Evolutionary conservation across 2,888 invertebrate genomes (phyloP).

Genomic region (Lucinisca nassula): DNA sequence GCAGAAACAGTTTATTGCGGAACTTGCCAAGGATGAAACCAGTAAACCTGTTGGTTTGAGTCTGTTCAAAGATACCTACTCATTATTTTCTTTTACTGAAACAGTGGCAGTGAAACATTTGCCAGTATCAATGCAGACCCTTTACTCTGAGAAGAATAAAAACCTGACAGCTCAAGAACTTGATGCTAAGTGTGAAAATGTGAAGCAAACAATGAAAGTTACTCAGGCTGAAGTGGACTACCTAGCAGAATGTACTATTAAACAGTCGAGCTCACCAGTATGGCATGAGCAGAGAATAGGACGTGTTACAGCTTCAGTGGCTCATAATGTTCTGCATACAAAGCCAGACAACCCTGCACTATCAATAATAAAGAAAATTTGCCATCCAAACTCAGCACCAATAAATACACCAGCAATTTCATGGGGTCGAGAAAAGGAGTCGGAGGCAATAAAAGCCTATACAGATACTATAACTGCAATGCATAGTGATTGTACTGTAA

Average conservation of each 20-base stretch:
- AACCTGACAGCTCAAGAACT: neutral
- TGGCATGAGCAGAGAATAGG: conserved; percentile 11
- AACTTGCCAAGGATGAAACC: neutral
- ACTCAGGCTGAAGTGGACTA: neutral
- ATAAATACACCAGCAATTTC: neutral
- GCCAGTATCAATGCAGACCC: neutral
- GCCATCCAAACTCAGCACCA: neutral
- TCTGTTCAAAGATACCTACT: neutral
- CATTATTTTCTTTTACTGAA: neutral
- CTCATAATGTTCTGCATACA: neutral
- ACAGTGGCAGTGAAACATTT: too few relatives aligned
- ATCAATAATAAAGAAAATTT: neutral
- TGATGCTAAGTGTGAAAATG: neutral
- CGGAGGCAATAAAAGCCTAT: neutral
- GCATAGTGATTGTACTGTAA: neutral
- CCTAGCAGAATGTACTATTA: neutral
- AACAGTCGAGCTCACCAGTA: neutral
- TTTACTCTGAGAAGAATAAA: neutral
- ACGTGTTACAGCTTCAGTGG: neutral
- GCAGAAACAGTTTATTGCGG: neutral
- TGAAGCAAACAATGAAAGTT: neutral
- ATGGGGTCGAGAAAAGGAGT: neutral
- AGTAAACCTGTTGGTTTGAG: neutral
- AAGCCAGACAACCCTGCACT: neutral
- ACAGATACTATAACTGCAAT: neutral